phyloP scores from a whole-genome alignment of 2,113 vertebrate species.

The Redunca redunca region DNA sequence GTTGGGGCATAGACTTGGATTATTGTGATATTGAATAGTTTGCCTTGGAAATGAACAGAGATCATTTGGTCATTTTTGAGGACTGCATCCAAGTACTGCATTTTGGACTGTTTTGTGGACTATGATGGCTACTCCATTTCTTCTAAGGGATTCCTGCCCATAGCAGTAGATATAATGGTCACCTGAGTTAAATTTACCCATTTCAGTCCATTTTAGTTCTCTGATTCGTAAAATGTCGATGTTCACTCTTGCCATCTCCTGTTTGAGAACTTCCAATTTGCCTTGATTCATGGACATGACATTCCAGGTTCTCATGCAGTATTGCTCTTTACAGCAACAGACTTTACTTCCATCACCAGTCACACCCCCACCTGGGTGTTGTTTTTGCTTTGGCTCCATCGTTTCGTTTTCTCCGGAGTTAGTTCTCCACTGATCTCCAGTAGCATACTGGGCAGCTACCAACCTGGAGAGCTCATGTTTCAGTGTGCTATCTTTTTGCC shows the following conservation, averaged over 20 bases:
- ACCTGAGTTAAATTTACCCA: not conserved
- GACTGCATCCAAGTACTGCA: not conserved
- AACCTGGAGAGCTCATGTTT: not conserved
- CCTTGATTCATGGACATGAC: not conserved
- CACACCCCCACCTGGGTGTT: not conserved
- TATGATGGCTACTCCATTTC: not conserved
- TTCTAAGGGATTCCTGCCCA: not conserved
- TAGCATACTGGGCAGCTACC: not conserved
- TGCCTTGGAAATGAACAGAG: not conserved
- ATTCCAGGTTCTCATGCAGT: not conserved
- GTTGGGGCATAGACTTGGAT: not conserved
- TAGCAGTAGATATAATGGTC: not conserved
- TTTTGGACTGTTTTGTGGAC: not conserved
- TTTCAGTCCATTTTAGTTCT: not conserved
- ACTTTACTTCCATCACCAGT: not conserved
- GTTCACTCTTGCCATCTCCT: not conserved
- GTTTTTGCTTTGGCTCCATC: not conserved
- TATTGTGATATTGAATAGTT: not conserved
- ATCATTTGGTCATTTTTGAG: not conserved
- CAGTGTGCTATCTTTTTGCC: not conserved
- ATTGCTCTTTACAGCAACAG: not conserved
- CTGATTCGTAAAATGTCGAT: not conserved
- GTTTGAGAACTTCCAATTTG: not conserved
- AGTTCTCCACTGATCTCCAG: not conserved
- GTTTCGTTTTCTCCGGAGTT: rapidly evolving